phyloP scores from a whole-genome alignment of 2,113 vertebrate species.

The Antennarius striatus region DNA sequence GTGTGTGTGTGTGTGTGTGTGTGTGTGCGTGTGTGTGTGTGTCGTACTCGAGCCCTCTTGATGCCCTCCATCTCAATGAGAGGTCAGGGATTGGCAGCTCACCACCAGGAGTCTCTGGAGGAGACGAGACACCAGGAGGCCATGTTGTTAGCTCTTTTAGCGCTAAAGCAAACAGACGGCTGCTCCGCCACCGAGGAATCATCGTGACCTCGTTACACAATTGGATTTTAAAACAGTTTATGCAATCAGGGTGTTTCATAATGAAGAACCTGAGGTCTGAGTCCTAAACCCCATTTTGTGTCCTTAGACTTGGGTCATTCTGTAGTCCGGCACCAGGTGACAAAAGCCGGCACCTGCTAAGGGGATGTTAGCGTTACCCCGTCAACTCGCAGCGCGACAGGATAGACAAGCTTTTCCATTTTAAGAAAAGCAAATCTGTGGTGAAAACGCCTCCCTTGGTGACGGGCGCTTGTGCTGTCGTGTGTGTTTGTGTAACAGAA shows the following conservation, averaged over 20 bases:
- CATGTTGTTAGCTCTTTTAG: background rate
- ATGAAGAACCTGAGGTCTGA: background rate
- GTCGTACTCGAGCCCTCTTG: conserved; percentile 27
- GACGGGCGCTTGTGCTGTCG: background rate
- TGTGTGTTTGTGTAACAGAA: conserved; percentile 34
- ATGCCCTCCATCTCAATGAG: conserved; percentile 19
- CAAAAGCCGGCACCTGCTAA: background rate
- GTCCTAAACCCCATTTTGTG: background rate
- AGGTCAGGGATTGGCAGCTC: conserved; percentile 31
- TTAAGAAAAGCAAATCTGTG: background rate
- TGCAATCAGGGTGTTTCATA: background rate
- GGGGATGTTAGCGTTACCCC: background rate
- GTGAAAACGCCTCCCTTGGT: background rate
- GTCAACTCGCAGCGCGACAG: conserved; percentile 6
- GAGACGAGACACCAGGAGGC: conserved; percentile 29
- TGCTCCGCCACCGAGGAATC: background rate
- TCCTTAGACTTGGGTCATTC: background rate
- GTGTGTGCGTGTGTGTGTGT: background rate
- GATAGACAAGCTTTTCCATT: background rate
- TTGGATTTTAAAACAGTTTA: background rate
- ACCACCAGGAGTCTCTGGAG: conserved; percentile 30
- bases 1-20: background rate
- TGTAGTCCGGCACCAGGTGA: background rate
- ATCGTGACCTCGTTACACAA: background rate
- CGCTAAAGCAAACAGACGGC: conserved; percentile 15